phyloP scores from a whole-genome alignment of 2,113 vertebrate genomes.

The Eulemur rufifrons region DNA sequence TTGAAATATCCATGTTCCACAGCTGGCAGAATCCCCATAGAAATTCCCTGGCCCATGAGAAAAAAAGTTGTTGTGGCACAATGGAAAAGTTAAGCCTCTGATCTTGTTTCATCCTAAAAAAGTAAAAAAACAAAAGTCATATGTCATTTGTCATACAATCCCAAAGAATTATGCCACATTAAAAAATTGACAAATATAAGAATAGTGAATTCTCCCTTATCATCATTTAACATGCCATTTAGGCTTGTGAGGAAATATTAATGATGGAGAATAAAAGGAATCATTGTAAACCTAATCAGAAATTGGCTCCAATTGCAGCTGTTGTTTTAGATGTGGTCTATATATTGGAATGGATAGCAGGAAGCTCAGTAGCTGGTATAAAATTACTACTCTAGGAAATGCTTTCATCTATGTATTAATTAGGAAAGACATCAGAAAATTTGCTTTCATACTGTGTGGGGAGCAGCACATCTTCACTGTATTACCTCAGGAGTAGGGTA shows the following conservation, averaged over 20 bases:
- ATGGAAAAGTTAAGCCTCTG: neutral
- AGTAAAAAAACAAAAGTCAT: no score
- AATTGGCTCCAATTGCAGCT: neutral
- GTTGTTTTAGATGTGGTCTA: neutral
- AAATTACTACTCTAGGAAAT: neutral
- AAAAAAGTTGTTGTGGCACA: neutral
- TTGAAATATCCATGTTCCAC: neutral
- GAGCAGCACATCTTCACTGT: neutral
- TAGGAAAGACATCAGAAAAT: neutral
- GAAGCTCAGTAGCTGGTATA: neutral
- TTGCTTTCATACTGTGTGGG: neutral
- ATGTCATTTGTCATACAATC: neutral
- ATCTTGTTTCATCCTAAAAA: neutral
- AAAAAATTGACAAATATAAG: neutral
- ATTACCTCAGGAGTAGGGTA: neutral
- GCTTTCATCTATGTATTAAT: neutral
- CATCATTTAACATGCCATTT: neutral
- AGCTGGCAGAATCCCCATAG: neutral
- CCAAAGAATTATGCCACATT: neutral
- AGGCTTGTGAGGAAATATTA: neutral
- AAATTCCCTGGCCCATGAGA: neutral
- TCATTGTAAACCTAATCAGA: neutral
- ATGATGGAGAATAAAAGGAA: neutral
- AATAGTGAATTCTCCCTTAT: neutral
- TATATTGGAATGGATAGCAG: neutral